Evolutionary conservation across 1,140 invertebrate species (phyloP).

Genomic region (Drosophila nasuta): DNA sequence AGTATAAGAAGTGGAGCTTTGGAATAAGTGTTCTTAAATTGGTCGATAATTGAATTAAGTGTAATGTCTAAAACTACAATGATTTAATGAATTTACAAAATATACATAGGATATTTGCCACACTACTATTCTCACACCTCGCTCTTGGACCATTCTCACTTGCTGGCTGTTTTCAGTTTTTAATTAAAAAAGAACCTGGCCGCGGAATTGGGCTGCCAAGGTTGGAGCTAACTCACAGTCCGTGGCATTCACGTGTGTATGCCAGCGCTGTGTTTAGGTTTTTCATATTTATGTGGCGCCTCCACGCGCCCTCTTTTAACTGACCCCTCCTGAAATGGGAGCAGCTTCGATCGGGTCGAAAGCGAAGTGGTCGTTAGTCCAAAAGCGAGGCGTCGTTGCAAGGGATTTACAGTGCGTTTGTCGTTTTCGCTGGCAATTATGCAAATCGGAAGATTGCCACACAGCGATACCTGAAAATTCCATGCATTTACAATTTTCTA

Average conservation of each 20-base stretch:
- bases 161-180: conserved; percentile 53
- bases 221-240: conserved; percentile 26
- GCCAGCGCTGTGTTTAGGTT: conserved; percentile 37
- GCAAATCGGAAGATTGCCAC: conserved; percentile 81
- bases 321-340: neutral
- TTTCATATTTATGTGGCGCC: conserved; percentile 67
- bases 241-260: conserved; percentile 27
- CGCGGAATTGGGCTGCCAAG: conserved; percentile 39
- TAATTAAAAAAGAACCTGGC: conserved; percentile 58
- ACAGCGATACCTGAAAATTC: conserved; percentile 74
- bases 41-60: no score
- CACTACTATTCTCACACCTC: neutral
- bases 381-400: neutral
- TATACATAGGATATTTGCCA: conserved; percentile 25
- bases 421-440: conserved; percentile 74
- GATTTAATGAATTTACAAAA: no score
- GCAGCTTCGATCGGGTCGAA: neutral
- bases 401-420: conserved; percentile 64
- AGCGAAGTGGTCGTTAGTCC: neutral
- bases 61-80: no score
- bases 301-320: neutral
- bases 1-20: no score
- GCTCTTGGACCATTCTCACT: neutral
- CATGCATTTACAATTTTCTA: conserved; percentile 84
- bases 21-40: no score